Evolutionary conservation across 2,888 invertebrate genomes (phyloP).

Genomic region (Drosophila picticornis): DNA sequence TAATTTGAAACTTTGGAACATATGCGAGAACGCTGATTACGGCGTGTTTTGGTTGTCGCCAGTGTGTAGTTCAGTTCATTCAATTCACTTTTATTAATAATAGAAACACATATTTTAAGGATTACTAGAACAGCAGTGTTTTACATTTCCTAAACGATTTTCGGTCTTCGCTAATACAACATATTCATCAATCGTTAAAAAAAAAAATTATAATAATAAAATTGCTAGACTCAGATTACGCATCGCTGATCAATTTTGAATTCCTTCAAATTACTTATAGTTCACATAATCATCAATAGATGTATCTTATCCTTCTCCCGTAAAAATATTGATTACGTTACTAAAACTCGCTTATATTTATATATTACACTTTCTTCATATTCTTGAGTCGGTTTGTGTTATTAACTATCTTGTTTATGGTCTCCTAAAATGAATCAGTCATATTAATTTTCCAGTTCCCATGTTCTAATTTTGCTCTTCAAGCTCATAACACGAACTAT

Average conservation of each 20-base stretch:
- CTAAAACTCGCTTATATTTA: neutral
- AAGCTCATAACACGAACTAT: neutral
- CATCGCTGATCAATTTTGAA: neutral
- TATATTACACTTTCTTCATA: neutral
- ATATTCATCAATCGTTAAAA: neutral
- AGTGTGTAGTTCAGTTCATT: slow-evolving; percentile 52
- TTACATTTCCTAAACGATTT: neutral
- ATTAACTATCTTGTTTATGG: neutral
- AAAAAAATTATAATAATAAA: neutral
- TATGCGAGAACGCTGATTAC: slow-evolving; percentile 30
- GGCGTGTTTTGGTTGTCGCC: neutral
- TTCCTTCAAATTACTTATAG: neutral
- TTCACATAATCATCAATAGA: neutral
- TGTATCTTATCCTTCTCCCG: neutral
- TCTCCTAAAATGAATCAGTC: neutral
- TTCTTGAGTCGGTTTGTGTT: neutral
- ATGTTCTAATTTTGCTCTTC: neutral
- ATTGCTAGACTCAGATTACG: too few species aligned
- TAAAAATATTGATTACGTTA: too few species aligned
- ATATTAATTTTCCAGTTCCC: neutral
- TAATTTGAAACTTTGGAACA: slow-evolving; percentile 30
- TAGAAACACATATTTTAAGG: neutral
- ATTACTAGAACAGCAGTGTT: neutral
- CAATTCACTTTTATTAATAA: slow-evolving; percentile 20
- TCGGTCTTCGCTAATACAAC: neutral